These are phyloP conservation scores for Eubucco bourcierii DNA, from an alignment of 2,113 vertebrate genomes.

Conservation along the genomic window DNA sequence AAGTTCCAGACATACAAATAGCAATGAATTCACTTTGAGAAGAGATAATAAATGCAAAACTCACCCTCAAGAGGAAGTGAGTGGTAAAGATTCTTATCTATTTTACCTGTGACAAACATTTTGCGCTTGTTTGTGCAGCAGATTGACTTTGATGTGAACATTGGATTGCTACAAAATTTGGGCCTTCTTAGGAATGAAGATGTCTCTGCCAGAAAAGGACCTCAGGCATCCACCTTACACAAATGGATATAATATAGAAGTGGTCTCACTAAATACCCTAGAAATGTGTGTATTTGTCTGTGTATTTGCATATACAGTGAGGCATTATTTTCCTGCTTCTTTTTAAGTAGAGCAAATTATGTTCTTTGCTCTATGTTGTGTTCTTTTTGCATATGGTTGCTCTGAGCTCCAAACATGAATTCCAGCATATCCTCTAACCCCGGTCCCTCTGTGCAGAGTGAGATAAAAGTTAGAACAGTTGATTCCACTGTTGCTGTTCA, in stretches of 20 bases:
- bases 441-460: background rate
- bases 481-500: background rate
- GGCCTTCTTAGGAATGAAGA: background rate
- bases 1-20: background rate
- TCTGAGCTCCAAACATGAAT: background rate
- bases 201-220: background rate
- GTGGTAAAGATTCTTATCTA: background rate
- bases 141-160: background rate
- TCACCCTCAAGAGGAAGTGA: background rate
- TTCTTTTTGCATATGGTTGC: background rate
- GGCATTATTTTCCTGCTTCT: background rate
- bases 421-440: background rate
- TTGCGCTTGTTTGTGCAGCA: background rate
- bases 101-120: background rate
- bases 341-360: background rate
- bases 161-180: background rate
- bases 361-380: background rate
- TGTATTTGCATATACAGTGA: background rate
- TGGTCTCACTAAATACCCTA: background rate
- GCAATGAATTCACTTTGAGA: background rate
- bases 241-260: background rate
- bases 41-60: background rate
- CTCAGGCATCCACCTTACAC: background rate
- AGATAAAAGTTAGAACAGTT: background rate
- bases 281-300: background rate